Evolutionary conservation across 2,888 invertebrate genomes (phyloP).

Genomic region (Limnephilus auricula): DNA sequence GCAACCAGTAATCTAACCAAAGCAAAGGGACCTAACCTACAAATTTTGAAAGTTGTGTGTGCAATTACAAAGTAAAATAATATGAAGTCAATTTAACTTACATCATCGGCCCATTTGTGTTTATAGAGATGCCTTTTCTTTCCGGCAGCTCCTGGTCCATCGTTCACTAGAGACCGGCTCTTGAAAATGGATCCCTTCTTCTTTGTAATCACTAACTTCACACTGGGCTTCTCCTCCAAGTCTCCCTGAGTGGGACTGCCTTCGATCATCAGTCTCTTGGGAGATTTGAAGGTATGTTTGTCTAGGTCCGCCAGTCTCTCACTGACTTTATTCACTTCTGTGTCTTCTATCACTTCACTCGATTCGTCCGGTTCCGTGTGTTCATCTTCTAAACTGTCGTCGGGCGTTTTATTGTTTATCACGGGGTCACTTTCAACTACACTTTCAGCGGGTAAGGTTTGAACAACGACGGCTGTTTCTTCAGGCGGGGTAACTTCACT

Average conservation of each 20-base stretch:
- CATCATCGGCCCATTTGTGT: slow-evolving; percentile 93
- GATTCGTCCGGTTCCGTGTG: slow-evolving; percentile 50
- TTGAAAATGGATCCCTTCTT: slow-evolving; percentile 95
- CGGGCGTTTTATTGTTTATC: slow-evolving; percentile 62
- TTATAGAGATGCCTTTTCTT: slow-evolving; percentile 90
- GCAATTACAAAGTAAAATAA: not conserved
- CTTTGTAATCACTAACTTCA: slow-evolving; percentile 85
- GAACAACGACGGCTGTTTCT: not conserved
- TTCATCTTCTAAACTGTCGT: slow-evolving; percentile 51
- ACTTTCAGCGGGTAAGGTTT: slow-evolving; percentile 67
- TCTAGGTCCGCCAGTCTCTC: slow-evolving; percentile 69
- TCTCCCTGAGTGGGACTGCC: slow-evolving; percentile 70
- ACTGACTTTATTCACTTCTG: slow-evolving; percentile 62
- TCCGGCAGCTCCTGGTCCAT: slow-evolving; percentile 79
- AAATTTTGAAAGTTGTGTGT: not conserved
- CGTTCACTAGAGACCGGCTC: slow-evolving; percentile 84
- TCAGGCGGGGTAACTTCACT: slow-evolving; percentile 43
- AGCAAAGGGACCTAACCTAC: not conserved
- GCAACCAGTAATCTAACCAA: not conserved
- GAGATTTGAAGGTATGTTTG: slow-evolving; percentile 76
- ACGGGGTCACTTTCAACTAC: slow-evolving; percentile 69
- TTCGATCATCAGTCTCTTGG: slow-evolving; percentile 71
- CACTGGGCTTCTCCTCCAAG: slow-evolving; percentile 77
- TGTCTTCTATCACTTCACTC: slow-evolving; percentile 58
- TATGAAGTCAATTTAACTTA: slow-evolving; percentile 68